These are phyloP conservation scores for Saccopteryx leptura DNA, from an alignment of 2,113 vertebrate species.

Conservation along the genomic window DNA sequence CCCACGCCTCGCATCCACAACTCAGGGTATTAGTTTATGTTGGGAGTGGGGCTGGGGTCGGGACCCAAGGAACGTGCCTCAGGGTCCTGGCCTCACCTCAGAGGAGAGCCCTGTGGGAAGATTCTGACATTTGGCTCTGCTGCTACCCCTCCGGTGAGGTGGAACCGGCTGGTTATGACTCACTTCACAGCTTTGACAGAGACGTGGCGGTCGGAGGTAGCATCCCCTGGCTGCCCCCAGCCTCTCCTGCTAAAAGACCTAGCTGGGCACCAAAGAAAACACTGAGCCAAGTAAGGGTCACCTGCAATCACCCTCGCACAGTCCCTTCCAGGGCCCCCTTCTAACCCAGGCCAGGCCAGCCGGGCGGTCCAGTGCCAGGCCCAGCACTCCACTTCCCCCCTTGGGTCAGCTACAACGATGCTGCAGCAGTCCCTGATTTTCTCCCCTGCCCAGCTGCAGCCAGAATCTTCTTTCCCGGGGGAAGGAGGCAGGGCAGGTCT, in stretches of 20 bases:
- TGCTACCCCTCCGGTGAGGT: constrained; percentile 34
- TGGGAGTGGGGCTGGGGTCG: background rate
- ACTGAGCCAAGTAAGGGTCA: constrained; percentile 17
- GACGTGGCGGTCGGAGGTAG: background rate
- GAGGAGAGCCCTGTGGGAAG: constrained; percentile 27
- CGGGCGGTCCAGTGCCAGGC: background rate
- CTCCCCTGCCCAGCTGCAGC: background rate
- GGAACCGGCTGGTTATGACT: constrained; percentile 52
- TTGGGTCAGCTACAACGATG: background rate
- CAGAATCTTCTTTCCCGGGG: constrained; percentile 40
- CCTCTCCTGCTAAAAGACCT: constrained; percentile 22
- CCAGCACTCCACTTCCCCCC: background rate
- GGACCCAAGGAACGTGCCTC: background rate
- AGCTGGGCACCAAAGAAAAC: constrained; percentile 7
- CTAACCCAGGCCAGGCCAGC: constrained; percentile 29
- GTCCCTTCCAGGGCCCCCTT: background rate
- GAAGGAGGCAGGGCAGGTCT: constrained; percentile 28
- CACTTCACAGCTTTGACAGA: constrained; percentile 29
- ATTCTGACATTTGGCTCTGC: background rate
- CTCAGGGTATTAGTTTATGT: background rate
- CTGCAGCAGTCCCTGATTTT: background rate
- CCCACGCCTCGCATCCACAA: background rate
- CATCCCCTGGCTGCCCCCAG: background rate
- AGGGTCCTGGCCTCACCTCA: background rate
- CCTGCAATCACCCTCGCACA: background rate